Conservation (phyloP, 2,888 invertebrate species). For the Pseudococcus jackbeardsleyi region DNA sequence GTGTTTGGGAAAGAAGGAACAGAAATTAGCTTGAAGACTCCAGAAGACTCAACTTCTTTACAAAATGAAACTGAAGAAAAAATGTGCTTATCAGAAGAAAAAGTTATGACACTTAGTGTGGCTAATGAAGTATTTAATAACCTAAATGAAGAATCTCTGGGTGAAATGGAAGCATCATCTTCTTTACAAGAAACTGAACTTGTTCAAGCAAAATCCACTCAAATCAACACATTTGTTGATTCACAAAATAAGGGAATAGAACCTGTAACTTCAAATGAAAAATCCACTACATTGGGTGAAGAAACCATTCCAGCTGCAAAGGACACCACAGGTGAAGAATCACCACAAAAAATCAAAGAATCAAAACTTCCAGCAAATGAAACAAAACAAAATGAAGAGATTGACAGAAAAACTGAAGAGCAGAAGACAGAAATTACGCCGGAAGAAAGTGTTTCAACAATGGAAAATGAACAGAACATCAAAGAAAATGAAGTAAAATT, state of each 20-base stretch:
- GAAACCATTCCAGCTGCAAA: no score
- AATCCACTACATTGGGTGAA: no score
- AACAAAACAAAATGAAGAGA: background rate
- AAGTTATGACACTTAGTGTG: no score
- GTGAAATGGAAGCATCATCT: background rate
- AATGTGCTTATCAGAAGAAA: conserved; percentile 66
- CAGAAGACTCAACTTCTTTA: background rate
- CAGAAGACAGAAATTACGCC: background rate
- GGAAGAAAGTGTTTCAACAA: background rate
- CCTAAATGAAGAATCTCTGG: background rate
- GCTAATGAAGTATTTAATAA: background rate
- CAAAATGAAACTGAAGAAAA: conserved; percentile 65
- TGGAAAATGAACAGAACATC: background rate
- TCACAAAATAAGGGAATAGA: no score
- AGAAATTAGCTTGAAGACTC: background rate
- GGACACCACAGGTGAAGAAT: background rate
- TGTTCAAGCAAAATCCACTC: background rate
- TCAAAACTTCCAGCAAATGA: background rate
- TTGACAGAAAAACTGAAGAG: background rate
- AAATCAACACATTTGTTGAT: no score
- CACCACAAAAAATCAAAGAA: background rate
- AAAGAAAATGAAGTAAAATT: background rate
- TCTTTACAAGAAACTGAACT: background rate
- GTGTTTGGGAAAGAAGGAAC: background rate
- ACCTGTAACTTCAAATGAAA: no score